Evolutionary conservation across 1,140 invertebrate genomes (phyloP).

Genomic region (Drosophila melanogaster): DNA sequence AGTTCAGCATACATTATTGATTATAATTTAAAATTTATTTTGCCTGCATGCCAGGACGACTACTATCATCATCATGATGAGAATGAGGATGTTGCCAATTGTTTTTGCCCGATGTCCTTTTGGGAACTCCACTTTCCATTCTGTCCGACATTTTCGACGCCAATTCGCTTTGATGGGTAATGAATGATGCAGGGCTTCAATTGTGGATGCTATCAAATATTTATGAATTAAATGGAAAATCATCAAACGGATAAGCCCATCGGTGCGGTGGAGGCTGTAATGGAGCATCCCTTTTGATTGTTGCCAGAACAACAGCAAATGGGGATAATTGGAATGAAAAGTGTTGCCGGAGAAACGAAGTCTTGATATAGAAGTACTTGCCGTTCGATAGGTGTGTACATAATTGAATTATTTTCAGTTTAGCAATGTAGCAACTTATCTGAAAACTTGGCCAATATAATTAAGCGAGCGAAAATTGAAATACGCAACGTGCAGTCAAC

Average conservation of each 20-base stretch:
- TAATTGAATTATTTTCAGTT: neutral
- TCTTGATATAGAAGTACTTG: neutral
- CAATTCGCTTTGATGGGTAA: constrained; percentile 58
- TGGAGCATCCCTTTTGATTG: constrained; percentile 19
- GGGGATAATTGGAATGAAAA: constrained; percentile 20
- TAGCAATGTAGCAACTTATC: constrained; percentile 1
- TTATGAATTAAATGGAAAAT: constrained; percentile 66
- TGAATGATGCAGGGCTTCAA: constrained; percentile 66
- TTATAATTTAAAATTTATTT: constrained; percentile 71
- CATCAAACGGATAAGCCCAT: constrained; percentile 40
- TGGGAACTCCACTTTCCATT: constrained; percentile 27
- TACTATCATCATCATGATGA: constrained; percentile 19
- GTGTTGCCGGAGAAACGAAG: neutral
- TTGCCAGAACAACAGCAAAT: constrained; percentile 14
- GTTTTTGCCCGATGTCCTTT: constrained; percentile 24
- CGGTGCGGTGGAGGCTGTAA: constrained; percentile 21
- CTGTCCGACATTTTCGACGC: constrained; percentile 49
- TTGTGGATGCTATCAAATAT: constrained; percentile 67
- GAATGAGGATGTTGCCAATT: constrained; percentile 6
- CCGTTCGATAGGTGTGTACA: too few species aligned
- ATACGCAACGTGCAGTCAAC: constrained; percentile 17
- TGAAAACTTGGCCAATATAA: neutral
- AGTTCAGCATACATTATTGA: constrained; percentile 65
- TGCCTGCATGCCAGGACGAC: constrained; percentile 20
- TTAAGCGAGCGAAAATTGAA: constrained; percentile 22